Evolutionary conservation across 2,797 vertebrate genomes (phyloP).

Genomic region (Holocentrus rufus): DNA sequence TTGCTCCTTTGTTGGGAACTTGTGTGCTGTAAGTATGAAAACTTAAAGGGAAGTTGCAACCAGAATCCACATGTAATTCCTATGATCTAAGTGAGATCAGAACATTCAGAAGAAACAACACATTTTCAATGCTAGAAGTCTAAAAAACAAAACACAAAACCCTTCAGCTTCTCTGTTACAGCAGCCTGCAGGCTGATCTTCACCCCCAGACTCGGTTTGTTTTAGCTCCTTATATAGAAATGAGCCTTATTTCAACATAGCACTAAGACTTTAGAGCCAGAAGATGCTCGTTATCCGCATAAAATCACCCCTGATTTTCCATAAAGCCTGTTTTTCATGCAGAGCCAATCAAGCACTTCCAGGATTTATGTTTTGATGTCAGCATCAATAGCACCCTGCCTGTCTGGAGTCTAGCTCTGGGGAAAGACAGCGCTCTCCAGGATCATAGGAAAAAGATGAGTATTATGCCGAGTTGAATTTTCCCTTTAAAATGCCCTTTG

Average conservation of each 20-base stretch:
- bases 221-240: constrained; percentile 36
- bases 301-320: background rate
- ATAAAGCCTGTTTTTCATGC: constrained; percentile 7
- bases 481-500: constrained; percentile 27
- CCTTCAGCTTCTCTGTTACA: constrained; percentile 13
- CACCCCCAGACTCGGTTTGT: background rate
- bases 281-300: constrained; percentile 21
- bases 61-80: constrained; percentile 26
- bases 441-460: no score
- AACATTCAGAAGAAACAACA: constrained; percentile 11
- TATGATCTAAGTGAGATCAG: background rate
- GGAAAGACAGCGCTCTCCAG: no score
- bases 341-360: constrained; percentile 16
- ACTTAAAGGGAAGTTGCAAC: constrained; percentile 29
- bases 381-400: constrained; percentile 1
- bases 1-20: constrained; percentile 34
- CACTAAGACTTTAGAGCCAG: constrained; percentile 41
- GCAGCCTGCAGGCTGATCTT: constrained; percentile 4
- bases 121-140: constrained; percentile 57
- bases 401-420: background rate
- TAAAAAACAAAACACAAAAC: constrained; percentile 14
- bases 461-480: constrained; percentile 18
- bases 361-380: constrained; percentile 39
- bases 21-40: constrained; percentile 27
- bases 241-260: constrained; percentile 33